A percentile compares a stretch with the other conserved stretches of the same genome.
Conservation (phyloP, 37 sponge, comb jelly and placozoan genomes). For the Eunapius fragilis region DNA sequence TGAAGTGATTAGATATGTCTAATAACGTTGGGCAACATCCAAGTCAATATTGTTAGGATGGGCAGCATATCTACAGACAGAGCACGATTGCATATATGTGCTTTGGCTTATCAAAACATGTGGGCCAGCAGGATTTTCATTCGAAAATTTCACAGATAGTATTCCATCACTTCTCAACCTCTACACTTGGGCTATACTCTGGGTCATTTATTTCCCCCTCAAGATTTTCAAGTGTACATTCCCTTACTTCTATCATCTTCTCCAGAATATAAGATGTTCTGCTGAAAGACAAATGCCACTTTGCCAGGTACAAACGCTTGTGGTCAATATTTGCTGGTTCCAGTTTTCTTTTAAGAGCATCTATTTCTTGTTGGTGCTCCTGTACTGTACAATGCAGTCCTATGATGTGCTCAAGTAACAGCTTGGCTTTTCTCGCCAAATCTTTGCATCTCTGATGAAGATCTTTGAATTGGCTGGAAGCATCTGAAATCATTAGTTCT, state of each 20-base stretch:
- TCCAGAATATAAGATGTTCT: neutral
- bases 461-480: neutral
- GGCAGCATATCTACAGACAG: neutral
- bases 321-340: too few relatives aligned
- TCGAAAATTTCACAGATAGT: neutral
- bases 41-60: neutral
- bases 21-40: neutral
- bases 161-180: neutral
- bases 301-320: neutral
- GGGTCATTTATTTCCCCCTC: neutral
- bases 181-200: neutral
- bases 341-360: neutral
- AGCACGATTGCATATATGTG: neutral
- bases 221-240: neutral
- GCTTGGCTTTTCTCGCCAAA: neutral
- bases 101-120: neutral
- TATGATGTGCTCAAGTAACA: neutral
- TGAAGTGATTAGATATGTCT: neutral
- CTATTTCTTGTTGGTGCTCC: neutral
- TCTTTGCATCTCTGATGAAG: neutral
- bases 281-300: neutral
- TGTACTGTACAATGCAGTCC: neutral
- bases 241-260: neutral
- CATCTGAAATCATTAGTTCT: neutral
- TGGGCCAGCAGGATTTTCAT: neutral